A percentile compares a stretch with the other conserved stretches of the same genome.
Evolutionary conservation across 1,140 invertebrate genomes (phyloP).

Genomic region (Neodiprion virginianus): DNA sequence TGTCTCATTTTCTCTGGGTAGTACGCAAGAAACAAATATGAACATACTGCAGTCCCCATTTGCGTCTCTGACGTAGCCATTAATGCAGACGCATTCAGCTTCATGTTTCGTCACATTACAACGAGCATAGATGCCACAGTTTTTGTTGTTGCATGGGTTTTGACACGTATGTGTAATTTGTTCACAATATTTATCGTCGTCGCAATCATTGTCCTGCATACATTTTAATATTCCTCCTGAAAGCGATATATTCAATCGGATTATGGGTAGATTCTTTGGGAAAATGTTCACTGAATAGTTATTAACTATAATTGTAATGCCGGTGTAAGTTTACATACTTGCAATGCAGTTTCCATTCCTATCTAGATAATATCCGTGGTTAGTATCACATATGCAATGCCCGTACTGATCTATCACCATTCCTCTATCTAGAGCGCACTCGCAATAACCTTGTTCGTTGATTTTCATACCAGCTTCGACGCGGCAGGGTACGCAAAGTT

Average conservation of each 20-base stretch:
- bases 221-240: constrained; percentile 68
- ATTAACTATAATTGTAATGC: constrained; percentile 12
- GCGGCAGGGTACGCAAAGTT: constrained; percentile 77
- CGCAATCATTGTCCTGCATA: constrained; percentile 76
- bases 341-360: constrained; percentile 71
- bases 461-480: constrained; percentile 75
- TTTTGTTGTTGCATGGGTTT: constrained; percentile 74
- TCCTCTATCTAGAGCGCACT: constrained; percentile 79
- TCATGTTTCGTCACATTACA: constrained; percentile 82
- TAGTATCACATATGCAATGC: constrained; percentile 78
- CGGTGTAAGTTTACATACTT: constrained; percentile 37
- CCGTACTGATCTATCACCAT: constrained; percentile 77
- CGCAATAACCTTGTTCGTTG: constrained; percentile 78
- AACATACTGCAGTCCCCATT: constrained; percentile 71
- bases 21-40: constrained; percentile 6
- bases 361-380: constrained; percentile 74
- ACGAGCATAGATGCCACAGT: constrained; percentile 78
- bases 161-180: constrained; percentile 72
- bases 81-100: constrained; percentile 78
- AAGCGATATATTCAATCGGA: constrained; percentile 24
- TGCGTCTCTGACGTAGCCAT: constrained; percentile 74
- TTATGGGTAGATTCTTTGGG: constrained; percentile 15
- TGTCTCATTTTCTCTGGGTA: background rate
- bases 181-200: constrained; percentile 78
- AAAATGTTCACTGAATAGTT: background rate